Base-by-base conservation (phyloP, 2,113 vertebrate genomes). In the Seriola quinqueradiata region DNA sequence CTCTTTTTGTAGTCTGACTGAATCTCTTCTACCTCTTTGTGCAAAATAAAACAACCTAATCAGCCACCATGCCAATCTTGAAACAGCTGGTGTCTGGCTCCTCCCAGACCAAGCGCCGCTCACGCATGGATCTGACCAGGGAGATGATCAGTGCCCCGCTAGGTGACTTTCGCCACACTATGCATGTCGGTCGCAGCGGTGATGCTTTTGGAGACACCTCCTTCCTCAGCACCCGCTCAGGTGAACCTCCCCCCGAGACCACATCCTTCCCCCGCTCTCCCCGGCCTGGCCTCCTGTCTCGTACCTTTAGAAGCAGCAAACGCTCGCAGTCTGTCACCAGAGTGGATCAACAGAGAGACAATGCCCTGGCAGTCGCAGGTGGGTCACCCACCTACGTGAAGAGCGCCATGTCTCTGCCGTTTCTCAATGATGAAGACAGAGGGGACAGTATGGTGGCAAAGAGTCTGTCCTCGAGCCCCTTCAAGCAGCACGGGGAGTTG, bases 131-230 rank as follows among this genome's bases (percentile, higher is more conserved):
- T 88, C 96, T 99, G 86, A 99, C 98, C 2, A 93, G 97, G 0
- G 98, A 99, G 94, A 99, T 99, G 98, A 99, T 99, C 94, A 99
- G 98, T 0, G 97, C 98, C 0, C 98, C 98, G 0, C 90, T 99
- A 79, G 98, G 98, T 0, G 98, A 99, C 88, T 99, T 99, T 82
- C 97, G 98, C 65, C 98, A 99, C 92, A 99, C 98, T 77, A 99
- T 99, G 98, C 98, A 99, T 0, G 98, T 99, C 40, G 98, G 98
- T 25, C 95, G 97, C 16, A 97, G 97, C 0, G 98, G 98, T 0
- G 98, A 99, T 0, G 98, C 97, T 32, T 99, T 99, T 0, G 98
- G 98, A 6, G 98, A 99, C 93, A 99, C 98, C 9, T 99, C 98
- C 19, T 99, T 99, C 88, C 97, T 99, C 87, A 96, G 96, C 89